Evolutionary conservation across 92 coral and sea anemone genomes (phyloP).

Genomic region (Paragorgia papillata): DNA sequence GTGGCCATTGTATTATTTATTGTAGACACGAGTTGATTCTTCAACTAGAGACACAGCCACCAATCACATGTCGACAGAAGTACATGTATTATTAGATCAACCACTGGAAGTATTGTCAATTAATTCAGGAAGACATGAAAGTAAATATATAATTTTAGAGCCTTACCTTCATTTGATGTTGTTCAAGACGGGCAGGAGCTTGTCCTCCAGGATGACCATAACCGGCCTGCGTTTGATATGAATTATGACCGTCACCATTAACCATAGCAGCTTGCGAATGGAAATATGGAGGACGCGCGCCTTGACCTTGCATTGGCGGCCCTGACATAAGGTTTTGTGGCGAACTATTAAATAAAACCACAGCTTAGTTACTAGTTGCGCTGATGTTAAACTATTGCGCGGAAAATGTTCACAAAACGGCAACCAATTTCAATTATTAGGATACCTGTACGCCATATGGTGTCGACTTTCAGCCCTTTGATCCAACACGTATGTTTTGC

Average conservation of each 20-base stretch:
- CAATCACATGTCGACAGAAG: too few relatives aligned
- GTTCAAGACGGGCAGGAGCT: background rate
- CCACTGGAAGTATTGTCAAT: too few relatives aligned
- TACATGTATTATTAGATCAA: too few relatives aligned
- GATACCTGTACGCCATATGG: slow-evolving; percentile 37
- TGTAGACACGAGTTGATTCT: too few relatives aligned
- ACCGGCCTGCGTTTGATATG: slow-evolving; percentile 17
- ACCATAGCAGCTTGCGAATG: slow-evolving; percentile 34
- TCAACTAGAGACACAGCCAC: too few relatives aligned
- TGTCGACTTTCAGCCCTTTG: slow-evolving; percentile 10
- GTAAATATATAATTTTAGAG: too few relatives aligned
- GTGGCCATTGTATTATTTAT: too few relatives aligned
- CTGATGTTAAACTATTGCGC: background rate
- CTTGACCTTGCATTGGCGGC: slow-evolving; percentile 16
- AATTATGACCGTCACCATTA: slow-evolving; percentile 39
- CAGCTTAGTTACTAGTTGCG: background rate
- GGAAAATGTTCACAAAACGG: background rate
- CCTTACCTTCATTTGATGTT: slow-evolving; percentile 39
- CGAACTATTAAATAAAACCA: slow-evolving; percentile 12
- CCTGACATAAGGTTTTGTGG: slow-evolving; percentile 11
- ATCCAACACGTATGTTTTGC: slow-evolving; percentile 16
- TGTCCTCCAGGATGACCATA: slow-evolving; percentile 5
- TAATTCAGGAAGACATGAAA: too few relatives aligned
- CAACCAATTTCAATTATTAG: background rate
- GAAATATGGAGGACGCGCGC: slow-evolving; percentile 37